Base-by-base conservation (phyloP, 2,113 vertebrate species). In the Neoarius graeffei region DNA sequence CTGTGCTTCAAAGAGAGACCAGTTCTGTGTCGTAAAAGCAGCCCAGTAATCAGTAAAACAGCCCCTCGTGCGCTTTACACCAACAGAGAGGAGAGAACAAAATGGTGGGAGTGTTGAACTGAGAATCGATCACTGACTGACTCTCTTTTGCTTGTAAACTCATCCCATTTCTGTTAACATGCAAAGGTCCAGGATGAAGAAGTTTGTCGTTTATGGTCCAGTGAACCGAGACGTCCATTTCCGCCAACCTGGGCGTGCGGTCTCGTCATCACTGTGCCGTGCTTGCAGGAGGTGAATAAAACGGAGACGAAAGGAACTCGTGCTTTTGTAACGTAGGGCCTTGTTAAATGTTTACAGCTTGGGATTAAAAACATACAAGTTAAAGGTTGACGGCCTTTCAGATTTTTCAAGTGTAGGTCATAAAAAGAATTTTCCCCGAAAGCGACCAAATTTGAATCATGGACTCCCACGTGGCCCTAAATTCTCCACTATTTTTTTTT, bases 271-370 rank as follows among this genome's bases (percentile, higher is more conserved):
- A 48, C 25, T 19, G 4, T 48, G 57, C 59, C 5, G 57, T 7
- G 56, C 27, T 80, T 67, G 48, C 57, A 67, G 62, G 84, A 64
- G 76, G 52, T 10, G 27, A 30, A 62, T 66, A 74, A 90, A 86
- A 57, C 48, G 30, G 71, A 62, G 35, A 23, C 71, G 64, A 64
- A 56, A 66, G 57, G 48, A n/a, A 50, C 48, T 57, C 59, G 20
- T 60, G 50, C 83, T 27, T 67, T 88, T 59, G n/a, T 89, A 80
- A 90, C 81, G 25, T 86, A 69, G 52, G 42, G 66, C n/a, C 27
- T 7, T 59, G 42, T 90, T 91, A 87, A 89, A 89, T 48, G 69
- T 83, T 87, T 83, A 84, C 57, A 73, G 64, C 66, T 81, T 54
- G 10, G 13, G 69, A 42, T 86, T 85, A 85, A 87, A 86, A 86